These are phyloP conservation scores for Dicentrarchus labrax DNA, from an alignment of 2,113 vertebrate genomes.

Conservation along the genomic window DNA sequence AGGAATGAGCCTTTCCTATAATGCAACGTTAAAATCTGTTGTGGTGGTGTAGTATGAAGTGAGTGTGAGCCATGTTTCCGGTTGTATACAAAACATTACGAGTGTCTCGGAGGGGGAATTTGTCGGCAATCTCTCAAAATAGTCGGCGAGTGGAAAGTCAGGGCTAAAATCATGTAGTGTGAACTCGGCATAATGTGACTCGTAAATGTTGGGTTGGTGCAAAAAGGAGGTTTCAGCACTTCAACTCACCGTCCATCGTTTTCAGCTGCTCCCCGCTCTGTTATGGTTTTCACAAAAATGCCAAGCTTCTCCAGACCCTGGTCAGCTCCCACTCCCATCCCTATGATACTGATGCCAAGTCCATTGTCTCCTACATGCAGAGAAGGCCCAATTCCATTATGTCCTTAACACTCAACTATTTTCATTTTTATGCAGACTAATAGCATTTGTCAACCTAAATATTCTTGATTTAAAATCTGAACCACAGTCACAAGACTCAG, in stretches of 20 bases:
- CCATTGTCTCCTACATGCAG: slow-evolving; percentile 89
- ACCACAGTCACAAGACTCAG: not conserved
- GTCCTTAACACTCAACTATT: not conserved
- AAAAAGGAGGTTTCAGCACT: not conserved
- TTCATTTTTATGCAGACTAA: not conserved
- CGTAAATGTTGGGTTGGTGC: not conserved
- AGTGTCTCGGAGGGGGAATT: too few species aligned
- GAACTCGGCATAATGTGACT: too few species aligned
- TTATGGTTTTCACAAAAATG: slow-evolving; percentile 96
- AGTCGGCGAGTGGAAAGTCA: too few species aligned
- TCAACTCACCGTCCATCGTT: slow-evolving; percentile 88
- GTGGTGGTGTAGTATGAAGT: not conserved
- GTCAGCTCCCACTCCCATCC: slow-evolving; percentile 95
- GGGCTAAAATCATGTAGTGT: too few species aligned
- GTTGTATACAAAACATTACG: not conserved
- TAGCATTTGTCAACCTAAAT: not conserved
- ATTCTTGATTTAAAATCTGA: not conserved
- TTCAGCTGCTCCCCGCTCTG: slow-evolving; percentile 90
- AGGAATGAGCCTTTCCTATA: slow-evolving; percentile 35
- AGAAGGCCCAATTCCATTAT: not conserved
- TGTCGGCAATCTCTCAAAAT: not conserved
- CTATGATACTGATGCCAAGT: slow-evolving; percentile 95
- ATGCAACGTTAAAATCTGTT: slow-evolving; percentile 21
- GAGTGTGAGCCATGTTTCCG: not conserved
- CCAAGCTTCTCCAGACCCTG: slow-evolving; percentile 94